Evolutionary conservation across 2,888 invertebrate genomes (phyloP).

Genomic region (Conistra vaccinii): DNA sequence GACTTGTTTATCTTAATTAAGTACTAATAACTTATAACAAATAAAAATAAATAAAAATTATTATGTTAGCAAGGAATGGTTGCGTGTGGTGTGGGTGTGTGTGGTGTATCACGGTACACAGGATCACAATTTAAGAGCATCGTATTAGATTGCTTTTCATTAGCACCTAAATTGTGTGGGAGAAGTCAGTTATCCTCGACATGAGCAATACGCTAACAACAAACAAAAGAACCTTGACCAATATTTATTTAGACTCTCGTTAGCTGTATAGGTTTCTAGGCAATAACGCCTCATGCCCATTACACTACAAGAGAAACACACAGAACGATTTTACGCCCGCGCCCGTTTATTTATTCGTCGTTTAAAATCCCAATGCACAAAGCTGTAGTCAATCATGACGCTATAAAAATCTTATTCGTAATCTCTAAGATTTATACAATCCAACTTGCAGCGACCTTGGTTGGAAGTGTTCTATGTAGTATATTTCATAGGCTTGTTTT

Average conservation of each 20-base stretch:
- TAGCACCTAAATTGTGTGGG: conserved; percentile 46
- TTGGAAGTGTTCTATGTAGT: conserved; percentile 2
- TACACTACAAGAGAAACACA: conserved; percentile 57
- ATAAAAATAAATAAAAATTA: too few relatives aligned
- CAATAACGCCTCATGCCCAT: conserved; percentile 66
- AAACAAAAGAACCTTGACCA: conserved; percentile 71
- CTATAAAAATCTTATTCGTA: conserved; percentile 37
- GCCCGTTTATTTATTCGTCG: conserved; percentile 34
- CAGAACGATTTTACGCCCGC: conserved; percentile 24
- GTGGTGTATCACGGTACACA: not conserved
- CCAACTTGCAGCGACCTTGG: conserved; percentile 35
- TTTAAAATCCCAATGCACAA: conserved; percentile 39
- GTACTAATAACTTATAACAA: too few relatives aligned
- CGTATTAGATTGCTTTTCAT: conserved; percentile 19
- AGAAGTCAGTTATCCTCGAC: conserved; percentile 33
- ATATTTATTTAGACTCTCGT: conserved; percentile 67
- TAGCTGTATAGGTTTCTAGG: conserved; percentile 68
- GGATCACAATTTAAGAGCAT: not conserved
- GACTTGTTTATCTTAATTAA: too few relatives aligned
- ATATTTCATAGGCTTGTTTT: conserved; percentile 19
- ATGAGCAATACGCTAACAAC: conserved; percentile 24
- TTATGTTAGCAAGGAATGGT: too few relatives aligned
- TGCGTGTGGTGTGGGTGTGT: too few relatives aligned
- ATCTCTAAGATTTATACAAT: conserved; percentile 39
- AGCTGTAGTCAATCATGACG: conserved; percentile 34